Percentiles rank a stretch among this genome's conserved stretches.
These are phyloP conservation scores for Anolis apletophallus DNA, from an alignment of 2,797 vertebrate genomes.

Conservation along the genomic window DNA sequence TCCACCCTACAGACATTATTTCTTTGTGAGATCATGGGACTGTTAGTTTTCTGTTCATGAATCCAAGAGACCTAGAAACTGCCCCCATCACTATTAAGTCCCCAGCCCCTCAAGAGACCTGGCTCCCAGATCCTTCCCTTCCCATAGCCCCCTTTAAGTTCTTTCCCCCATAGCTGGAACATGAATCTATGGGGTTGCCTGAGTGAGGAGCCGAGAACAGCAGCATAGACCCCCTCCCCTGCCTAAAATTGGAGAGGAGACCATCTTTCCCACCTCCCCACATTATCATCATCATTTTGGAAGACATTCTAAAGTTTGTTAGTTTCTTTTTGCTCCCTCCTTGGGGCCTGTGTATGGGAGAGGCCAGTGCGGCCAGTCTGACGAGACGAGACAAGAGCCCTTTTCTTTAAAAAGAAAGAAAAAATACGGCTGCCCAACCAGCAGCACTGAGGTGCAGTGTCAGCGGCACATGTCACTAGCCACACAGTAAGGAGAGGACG, in stretches of 20 bases:
- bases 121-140: background rate
- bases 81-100: background rate
- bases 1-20: background rate
- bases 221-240: constrained; percentile 21
- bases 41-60: background rate
- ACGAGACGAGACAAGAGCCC: constrained; percentile 50
- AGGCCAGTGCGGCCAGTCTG: constrained; percentile 26
- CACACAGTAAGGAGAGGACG: constrained; percentile 5
- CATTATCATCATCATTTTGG: constrained; percentile 41
- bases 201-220: constrained; percentile 28
- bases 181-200: background rate
- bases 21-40: background rate
- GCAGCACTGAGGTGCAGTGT: constrained; percentile 1
- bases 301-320: constrained; percentile 51
- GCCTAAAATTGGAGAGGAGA: constrained; percentile 15
- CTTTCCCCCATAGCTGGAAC: background rate
- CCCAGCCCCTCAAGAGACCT: background rate
- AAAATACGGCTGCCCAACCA: constrained; percentile 12
- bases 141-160: background rate
- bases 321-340: constrained; percentile 45
- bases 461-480: constrained; percentile 14
- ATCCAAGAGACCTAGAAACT: background rate
- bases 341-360: constrained; percentile 32
- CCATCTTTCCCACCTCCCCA: constrained; percentile 12
- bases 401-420: constrained; percentile 30